A percentile compares a stretch with the other conserved stretches of the same genome.
These are phyloP conservation scores for Acanthosepion esculentum DNA, from an alignment of 2,888 invertebrate species.

Conservation along the genomic window DNA sequence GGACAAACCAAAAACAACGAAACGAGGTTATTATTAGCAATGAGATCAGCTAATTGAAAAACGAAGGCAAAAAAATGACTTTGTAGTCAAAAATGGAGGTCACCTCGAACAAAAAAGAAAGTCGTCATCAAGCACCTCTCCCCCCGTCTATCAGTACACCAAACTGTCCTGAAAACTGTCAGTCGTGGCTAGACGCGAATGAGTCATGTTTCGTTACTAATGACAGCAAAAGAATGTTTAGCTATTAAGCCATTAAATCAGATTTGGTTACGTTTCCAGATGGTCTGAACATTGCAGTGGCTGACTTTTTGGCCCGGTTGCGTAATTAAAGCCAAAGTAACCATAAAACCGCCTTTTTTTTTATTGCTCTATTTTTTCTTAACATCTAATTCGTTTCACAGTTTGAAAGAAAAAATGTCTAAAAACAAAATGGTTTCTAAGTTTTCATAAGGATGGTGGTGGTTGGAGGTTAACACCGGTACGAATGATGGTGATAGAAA, in stretches of 20 bases:
- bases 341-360: too few relatives aligned
- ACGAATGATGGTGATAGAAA: too few relatives aligned
- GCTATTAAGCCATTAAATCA: not conserved
- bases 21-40: not conserved
- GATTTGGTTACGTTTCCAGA: not conserved
- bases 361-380: too few relatives aligned
- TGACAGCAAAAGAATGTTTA: not conserved
- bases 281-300: not conserved
- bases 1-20: not conserved
- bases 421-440: too few relatives aligned
- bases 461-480: too few relatives aligned
- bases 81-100: not conserved
- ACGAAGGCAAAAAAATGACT: not conserved
- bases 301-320: not conserved
- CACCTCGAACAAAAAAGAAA: not conserved
- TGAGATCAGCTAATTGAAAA: not conserved
- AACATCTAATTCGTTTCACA: too few relatives aligned
- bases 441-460: too few relatives aligned
- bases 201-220: not conserved
- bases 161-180: not conserved
- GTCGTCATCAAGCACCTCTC: not conserved
- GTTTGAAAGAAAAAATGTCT: too few relatives aligned
- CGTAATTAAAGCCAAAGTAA: too few relatives aligned
- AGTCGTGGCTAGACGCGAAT: not conserved
- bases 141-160: not conserved